Base-by-base conservation (phyloP, 2,888 invertebrate species). In the Acrocyrtus sp. region DNA sequence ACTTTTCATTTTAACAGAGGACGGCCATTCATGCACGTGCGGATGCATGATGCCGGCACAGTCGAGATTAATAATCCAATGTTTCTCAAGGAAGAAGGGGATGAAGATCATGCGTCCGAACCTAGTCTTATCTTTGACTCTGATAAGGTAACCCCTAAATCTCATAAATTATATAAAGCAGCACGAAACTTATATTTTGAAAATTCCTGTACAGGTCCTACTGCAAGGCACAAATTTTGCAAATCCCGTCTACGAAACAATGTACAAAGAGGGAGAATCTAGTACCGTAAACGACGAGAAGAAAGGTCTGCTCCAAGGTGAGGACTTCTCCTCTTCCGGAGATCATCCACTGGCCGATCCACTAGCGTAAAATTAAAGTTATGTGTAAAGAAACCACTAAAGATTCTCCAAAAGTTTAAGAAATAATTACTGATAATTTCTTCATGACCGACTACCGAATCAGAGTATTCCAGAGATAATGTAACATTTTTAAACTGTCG, bases 51-150 rank as follows among this genome's bases (percentile, higher is more conserved):
- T 85, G 93, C 92, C 85, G 83, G 83, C 29, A 85, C 84, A 56
- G 92, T 94, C 83, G 94, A 93, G 87, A 92, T 92, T 82, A 90
- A 87, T 83, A 94, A 94, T 87, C 94, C 94, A 27, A 93, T 94
- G 90, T 94, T 93, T 85, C 88, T 92, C 82, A 88, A 88, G 66
- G 91, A 90, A 72, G 89, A 89, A 75, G 79, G 84, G 58, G 89
- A 89, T 22, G 83, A 83, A 54, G 82, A 82, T 34, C 81, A 82
- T 69, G 86, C 87, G 1, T 78, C 85, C 29, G 85, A 85, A 67
- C 86, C 86, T 58, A 85, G 84, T 80, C 87, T 88, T 78, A 85
- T 86, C 39, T 83, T 88, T 74, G 88, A 88, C 80, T 86, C 89
- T 41, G 90, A 90, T 82, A 89, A 89, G 86, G 90, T 90, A 84